These are phyloP conservation scores for Craseonycteris thonglongyai DNA, from an alignment of 2,113 vertebrate species.

Conservation along the genomic window DNA sequence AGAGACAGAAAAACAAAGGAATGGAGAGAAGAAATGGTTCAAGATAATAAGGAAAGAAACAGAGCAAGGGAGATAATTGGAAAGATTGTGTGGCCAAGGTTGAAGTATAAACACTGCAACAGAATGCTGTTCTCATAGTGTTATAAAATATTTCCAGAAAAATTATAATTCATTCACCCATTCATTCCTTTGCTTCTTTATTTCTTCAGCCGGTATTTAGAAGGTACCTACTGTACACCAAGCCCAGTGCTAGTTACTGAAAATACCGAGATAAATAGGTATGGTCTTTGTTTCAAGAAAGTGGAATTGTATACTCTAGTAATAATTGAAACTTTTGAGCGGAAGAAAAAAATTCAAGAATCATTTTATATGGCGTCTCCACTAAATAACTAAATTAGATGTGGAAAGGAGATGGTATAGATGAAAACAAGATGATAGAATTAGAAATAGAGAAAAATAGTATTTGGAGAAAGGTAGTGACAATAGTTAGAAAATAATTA, in stretches of 20 bases:
- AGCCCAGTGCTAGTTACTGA: neutral
- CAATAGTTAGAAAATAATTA: neutral
- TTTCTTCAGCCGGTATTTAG: neutral
- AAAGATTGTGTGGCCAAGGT: neutral
- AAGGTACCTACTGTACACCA: neutral
- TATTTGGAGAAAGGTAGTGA: neutral
- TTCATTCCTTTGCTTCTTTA: neutral
- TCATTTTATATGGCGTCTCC: neutral
- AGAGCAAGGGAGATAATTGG: neutral
- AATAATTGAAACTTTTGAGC: neutral
- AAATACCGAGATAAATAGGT: neutral
- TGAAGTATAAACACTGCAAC: neutral
- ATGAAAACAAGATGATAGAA: neutral
- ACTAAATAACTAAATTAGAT: neutral
- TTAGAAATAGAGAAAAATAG: neutral
- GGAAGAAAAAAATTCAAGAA: neutral
- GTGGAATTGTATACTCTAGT: neutral
- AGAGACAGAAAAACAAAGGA: constrained; percentile 37
- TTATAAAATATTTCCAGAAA: neutral
- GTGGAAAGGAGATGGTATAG: neutral
- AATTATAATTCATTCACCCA: neutral
- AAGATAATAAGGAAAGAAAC: constrained; percentile 12
- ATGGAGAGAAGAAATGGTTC: constrained; percentile 26
- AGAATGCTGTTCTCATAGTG: neutral
- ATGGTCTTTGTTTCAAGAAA: neutral